These are phyloP conservation scores for Allacma fusca DNA, from an alignment of 2,888 invertebrate genomes.

Conservation along the genomic window DNA sequence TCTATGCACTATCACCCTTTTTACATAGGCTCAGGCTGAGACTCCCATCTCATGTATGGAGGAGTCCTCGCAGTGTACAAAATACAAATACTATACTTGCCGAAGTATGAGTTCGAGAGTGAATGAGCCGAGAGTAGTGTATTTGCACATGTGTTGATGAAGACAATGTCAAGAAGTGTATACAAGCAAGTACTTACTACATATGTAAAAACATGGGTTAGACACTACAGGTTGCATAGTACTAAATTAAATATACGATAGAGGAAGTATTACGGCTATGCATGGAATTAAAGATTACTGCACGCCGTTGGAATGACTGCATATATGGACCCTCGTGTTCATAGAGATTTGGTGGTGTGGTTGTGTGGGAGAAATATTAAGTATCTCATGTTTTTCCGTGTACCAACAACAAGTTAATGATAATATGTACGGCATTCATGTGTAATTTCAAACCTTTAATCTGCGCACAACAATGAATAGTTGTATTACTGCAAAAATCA, in stretches of 20 bases:
- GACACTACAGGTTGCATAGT: no score
- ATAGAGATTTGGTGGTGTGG: not conserved
- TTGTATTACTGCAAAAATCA: slow-evolving; percentile 32
- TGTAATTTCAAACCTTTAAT: slow-evolving; percentile 41
- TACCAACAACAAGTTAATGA: slow-evolving; percentile 39
- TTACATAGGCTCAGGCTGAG: not conserved
- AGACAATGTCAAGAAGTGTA: no score
- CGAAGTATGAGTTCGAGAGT: no score
- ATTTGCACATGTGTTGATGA: no score
- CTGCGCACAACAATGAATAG: slow-evolving; percentile 21
- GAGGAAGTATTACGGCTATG: no score
- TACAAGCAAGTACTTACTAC: no score
- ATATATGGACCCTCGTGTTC: not conserved
- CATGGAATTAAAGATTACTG: not conserved
- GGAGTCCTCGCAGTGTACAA: no score
- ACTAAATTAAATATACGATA: no score
- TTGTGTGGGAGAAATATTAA: slow-evolving; percentile 17
- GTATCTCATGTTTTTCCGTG: slow-evolving; percentile 33
- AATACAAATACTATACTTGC: no score
- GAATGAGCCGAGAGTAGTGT: no score
- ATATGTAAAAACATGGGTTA: no score
- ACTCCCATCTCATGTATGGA: no score
- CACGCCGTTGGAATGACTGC: not conserved
- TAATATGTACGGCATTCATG: slow-evolving; percentile 26
- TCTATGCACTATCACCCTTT: not conserved